These are phyloP conservation scores for Poicephalus meyeri DNA, from an alignment of 2,113 vertebrate genomes.

Conservation along the genomic window DNA sequence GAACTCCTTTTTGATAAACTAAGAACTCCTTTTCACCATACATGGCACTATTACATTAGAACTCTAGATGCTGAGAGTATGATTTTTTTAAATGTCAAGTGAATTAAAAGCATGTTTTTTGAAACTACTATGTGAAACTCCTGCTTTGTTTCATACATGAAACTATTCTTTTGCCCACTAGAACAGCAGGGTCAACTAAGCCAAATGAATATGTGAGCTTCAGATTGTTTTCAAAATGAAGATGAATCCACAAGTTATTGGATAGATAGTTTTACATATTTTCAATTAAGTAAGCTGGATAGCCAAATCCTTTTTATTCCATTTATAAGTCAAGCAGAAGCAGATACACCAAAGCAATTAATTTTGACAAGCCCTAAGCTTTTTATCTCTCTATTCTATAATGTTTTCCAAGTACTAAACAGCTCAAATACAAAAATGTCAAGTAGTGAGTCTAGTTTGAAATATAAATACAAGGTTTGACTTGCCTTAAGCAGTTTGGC, in stretches of 20 bases:
- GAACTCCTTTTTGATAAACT: not conserved
- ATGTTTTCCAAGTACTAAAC: not conserved
- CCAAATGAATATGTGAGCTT: not conserved
- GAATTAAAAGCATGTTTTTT: not conserved
- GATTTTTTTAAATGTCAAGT: not conserved
- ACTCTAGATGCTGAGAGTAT: not conserved
- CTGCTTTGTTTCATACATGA: not conserved
- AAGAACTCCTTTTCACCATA: not conserved
- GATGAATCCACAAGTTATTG: not conserved
- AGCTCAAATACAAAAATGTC: slow-evolving; percentile 27
- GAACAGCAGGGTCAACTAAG: not conserved
- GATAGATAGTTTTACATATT: not conserved
- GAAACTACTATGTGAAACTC: not conserved
- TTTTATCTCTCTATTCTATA: not conserved
- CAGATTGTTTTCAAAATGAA: not conserved
- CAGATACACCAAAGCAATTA: not conserved
- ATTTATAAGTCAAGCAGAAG: not conserved
- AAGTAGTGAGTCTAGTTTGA: not conserved
- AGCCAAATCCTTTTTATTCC: not conserved
- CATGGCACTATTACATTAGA: not conserved
- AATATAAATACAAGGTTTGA: not conserved
- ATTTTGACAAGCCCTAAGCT: not conserved
- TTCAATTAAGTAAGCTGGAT: not conserved
- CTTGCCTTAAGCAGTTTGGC: not conserved
- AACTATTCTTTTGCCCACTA: not conserved